Base-by-base conservation (phyloP, 2,797 vertebrate species). In the Gymnocypris eckloni region DNA sequence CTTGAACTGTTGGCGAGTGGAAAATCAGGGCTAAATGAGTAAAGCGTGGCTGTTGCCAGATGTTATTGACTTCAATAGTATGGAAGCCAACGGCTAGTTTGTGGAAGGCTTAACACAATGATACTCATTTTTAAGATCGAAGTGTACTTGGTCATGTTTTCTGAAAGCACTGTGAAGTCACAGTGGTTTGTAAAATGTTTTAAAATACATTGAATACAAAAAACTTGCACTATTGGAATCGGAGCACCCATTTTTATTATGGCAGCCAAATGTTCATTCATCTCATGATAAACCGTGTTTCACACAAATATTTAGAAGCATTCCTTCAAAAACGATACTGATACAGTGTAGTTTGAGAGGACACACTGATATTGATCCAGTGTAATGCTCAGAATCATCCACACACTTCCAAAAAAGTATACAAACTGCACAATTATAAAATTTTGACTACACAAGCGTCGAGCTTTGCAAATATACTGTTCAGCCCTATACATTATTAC, bases 191-290 rank as follows among this genome's bases (percentile, higher is more conserved):
- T 6, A 10, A 52, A 84, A 77, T 15, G 28, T 20, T 54, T 54
- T 84, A 9, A 69, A 84, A 77, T 69, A 77, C 61, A 84, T 18
- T 77, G 11, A 69, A 22, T 75, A 54, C n/a, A 79, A 86, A 86
- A 59, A 20, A 16, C 48, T 28, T 82, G 25, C 43, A 56, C 45
- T 81, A n/a, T 61, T 6, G 1, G n/a, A 61, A 69, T 45, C 69
- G 54, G 16, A 71, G 76, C 43, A 72, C 43, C 82, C 15, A 7
- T 16, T 71, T 64, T 72, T 48, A 79, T 72, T 79, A 37, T 37
- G n/a, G n/a, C 16, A 4, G n/a, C 28, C 13, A 70, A 71, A 37
- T 37, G 50, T 50, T 76, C 15, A 75, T 2, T 72, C 16, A 9
- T 61, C 70, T 72, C 28, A 13, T 22, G 45, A 78, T 52, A 67